These are phyloP conservation scores for Bryconaethiops microstoma DNA, from an alignment of 2,797 vertebrate species.

Conservation along the genomic window DNA sequence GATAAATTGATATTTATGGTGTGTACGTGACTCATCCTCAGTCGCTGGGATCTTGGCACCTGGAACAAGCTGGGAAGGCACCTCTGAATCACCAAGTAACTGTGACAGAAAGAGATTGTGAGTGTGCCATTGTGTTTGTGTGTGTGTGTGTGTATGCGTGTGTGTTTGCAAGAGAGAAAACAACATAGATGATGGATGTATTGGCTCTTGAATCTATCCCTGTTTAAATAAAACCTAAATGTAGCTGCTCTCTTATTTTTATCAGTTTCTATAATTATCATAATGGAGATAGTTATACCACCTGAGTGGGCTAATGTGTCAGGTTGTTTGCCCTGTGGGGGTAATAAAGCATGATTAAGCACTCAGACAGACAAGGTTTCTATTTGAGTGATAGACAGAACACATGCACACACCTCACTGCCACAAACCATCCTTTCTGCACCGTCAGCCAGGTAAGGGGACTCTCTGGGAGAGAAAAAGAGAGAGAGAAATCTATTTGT, in stretches of 20 bases:
- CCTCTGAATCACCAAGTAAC: slow-evolving; percentile 43
- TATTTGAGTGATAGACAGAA: slow-evolving; percentile 25
- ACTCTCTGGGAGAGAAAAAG: slow-evolving; percentile 39
- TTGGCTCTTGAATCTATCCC: slow-evolving; percentile 20
- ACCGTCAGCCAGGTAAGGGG: slow-evolving; percentile 32
- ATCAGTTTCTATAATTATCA: slow-evolving; percentile 57
- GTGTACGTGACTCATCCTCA: slow-evolving; percentile 30
- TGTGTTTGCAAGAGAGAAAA: neutral
- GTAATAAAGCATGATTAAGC: slow-evolving; percentile 50
- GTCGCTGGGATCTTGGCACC: slow-evolving; percentile 16
- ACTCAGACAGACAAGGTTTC: slow-evolving; percentile 32
- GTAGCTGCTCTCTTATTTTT: slow-evolving; percentile 33
- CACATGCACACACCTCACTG: slow-evolving; percentile 49
- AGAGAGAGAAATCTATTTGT: slow-evolving; percentile 56
- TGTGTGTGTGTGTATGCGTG: too few species aligned
- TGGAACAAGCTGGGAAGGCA: slow-evolving; percentile 17
- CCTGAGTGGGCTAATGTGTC: slow-evolving; percentile 52
- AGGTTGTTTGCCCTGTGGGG: slow-evolving; percentile 55
- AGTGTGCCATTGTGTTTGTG: neutral
- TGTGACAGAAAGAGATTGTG: slow-evolving; percentile 36
- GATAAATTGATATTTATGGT: slow-evolving; percentile 9
- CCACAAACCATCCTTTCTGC: slow-evolving; percentile 54
- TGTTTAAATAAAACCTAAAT: slow-evolving; percentile 44
- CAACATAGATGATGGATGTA: slow-evolving; percentile 29
- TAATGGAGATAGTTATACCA: slow-evolving; percentile 55